Conservation (phyloP, 2,797 vertebrate genomes). For the Rhynchonycteris naso region DNA sequence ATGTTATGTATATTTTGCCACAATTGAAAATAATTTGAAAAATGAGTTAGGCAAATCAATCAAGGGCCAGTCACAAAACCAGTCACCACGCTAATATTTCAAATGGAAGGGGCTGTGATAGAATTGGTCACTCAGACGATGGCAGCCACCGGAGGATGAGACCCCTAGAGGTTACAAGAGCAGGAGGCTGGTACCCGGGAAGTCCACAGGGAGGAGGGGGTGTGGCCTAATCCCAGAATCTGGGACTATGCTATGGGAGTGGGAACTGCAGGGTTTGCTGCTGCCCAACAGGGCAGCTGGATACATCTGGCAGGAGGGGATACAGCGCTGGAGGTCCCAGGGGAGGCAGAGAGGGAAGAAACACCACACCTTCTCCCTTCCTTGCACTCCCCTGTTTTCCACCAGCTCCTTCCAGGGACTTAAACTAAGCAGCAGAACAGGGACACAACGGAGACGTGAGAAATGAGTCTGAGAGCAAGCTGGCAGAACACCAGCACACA, state of each 20-base stretch:
- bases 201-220: neutral
- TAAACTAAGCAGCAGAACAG: neutral
- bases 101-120: neutral
- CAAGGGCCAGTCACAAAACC: neutral
- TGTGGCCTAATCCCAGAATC: neutral
- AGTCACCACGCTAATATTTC: neutral
- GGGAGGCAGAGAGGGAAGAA: neutral
- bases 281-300: neutral
- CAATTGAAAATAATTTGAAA: neutral
- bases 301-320: neutral
- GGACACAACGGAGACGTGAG: fast-evolving
- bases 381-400: neutral
- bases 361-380: neutral
- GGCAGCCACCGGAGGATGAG: neutral
- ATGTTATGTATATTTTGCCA: neutral
- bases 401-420: neutral
- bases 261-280: neutral
- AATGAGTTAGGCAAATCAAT: neutral
- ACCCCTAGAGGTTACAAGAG: neutral
- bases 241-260: neutral
- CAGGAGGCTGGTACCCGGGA: neutral
- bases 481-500: fast-evolving
- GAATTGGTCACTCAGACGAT: neutral
- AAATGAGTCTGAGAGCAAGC: neutral
- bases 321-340: neutral